Percentiles rank a stretch among this genome's conserved stretches.
Conservation (phyloP, 2,113 vertebrate genomes). For the Trachemys scripta region DNA sequence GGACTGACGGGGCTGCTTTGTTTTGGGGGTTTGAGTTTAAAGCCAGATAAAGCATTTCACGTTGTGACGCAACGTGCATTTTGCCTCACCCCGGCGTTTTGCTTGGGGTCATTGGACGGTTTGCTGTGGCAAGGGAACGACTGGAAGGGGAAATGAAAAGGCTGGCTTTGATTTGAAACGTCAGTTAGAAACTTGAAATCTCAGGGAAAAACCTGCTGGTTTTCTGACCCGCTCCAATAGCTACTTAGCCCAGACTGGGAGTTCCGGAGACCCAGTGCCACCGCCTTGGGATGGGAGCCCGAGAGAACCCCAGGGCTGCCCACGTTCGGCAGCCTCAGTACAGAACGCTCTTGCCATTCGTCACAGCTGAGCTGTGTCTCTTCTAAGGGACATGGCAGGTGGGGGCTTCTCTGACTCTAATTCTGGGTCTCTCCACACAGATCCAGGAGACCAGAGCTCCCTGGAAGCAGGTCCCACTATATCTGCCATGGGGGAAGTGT, state of each 20-base stretch:
- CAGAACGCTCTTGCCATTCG: background rate
- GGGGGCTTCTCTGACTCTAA: background rate
- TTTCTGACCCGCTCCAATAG: background rate
- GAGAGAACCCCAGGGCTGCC: background rate
- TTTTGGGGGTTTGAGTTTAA: accelerated
- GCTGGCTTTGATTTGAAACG: background rate
- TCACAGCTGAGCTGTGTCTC: background rate
- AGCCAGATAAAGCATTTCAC: background rate
- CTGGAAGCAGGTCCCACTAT: background rate
- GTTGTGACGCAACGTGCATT: background rate
- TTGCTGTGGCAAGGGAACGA: background rate
- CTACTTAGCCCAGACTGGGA: background rate
- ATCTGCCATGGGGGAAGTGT: background rate
- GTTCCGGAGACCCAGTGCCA: background rate
- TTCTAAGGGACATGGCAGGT: background rate
- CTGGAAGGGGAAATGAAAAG: background rate
- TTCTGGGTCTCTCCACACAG: background rate
- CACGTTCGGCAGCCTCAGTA: background rate
- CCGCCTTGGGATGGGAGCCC: background rate
- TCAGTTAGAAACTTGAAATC: background rate
- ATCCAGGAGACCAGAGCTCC: background rate
- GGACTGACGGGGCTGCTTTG: background rate
- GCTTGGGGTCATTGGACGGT: background rate
- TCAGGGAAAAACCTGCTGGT: background rate
- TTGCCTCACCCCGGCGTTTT: background rate